Evolutionary conservation across 2,888 invertebrate genomes (phyloP), one percentile per base, ranked within the genome.

Genomic region (Diloba caeruleocephala): DNA sequence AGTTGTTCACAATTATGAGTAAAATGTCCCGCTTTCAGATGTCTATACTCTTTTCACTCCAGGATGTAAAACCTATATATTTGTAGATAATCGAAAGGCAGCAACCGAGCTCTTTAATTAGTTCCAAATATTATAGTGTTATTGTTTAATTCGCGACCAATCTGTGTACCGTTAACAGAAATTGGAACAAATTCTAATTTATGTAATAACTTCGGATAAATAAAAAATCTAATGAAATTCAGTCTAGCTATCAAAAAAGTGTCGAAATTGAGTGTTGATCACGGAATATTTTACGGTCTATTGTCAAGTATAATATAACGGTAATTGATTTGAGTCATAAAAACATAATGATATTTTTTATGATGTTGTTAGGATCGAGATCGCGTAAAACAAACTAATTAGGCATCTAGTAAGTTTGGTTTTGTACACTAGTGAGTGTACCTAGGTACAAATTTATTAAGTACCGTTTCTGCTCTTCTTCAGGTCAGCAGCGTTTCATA

Each of bases 91-190:
- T 3, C 17, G 17, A 12, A 1, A 10, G 28, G 25, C 25, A 19
- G n/a, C 44, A 23, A 42, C 38, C 6, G n/a, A 10, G 5, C 6
- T 7, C 21, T 58, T 51, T 45, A 58, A 71, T 67, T 57, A 63
- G 57, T 60, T 45, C 32, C 26, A 29, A 41, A 51, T 32, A 52
- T 43, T 34, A 36, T 19, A 39, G 17, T 28, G 31, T 34, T 53
- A 52, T 57, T 71, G 59, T 63, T 34, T 34, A 46, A 54, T 52
- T 64, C 43, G 6, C 21, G 61, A 41, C 44, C 58, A 61, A 61
- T 71, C 53, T 37, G 31, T 48, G 15, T 32, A 26, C 19, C 29
- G 25, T 13, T 36, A 37, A 13, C 3, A 15, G 28, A 38, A 23
- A 31, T 37, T 4, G 17, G 15, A 56, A 49, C 13, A 38, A 54